Base-by-base conservation (phyloP, 2,888 invertebrate genomes). In the Chironomus riparius region DNA sequence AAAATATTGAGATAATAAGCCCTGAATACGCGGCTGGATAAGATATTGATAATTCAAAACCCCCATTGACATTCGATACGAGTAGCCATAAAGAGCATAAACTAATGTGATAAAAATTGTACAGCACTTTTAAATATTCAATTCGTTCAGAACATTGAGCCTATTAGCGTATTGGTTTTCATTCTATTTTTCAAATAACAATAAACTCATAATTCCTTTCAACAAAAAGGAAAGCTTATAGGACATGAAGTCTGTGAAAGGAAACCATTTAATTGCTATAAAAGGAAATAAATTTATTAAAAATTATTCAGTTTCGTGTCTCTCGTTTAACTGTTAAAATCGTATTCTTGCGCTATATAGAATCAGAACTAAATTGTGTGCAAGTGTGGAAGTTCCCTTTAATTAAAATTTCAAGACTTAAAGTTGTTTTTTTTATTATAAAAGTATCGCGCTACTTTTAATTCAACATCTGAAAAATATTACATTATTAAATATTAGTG, bases 211-310 rank as follows among this genome's bases (percentile, higher is more conserved):
- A 72, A 72, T 72, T 72, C 73, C 68, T 56, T 72, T 18, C 12
- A 7, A 65, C 21, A 13, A 24, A 24, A 24, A 15, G n/a, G 4
- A n/a, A 56, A 56, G 38, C 13, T 15, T 13, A 28, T 68, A 28
- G 28, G n/a, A 56, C n/a, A n/a, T 18, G 56, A 15, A n/a, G 38
- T 38, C 38, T 13, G 38, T 68, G n/a, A 15, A 68, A 68, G 72
- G 74, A 74, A 74, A 74, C 74, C 74, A 68, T 74, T 74, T 74
- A 74, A 74, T 74, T 74, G 65, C 74, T 74, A 74, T 74, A 74
- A 74, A 74, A 74, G 74, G 22, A 6, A 48, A n/a, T 22, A 24
- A 28, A 2, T 47, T 74, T 24, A 7, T 68, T 5, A 15, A 65
- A 48, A 74, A 68, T 38, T 68, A n/a, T 24, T 74, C 68, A 74